A percentile compares a stretch with the other conserved stretches of the same genome.
These are phyloP conservation scores for Erpobdella octoculata DNA, from an alignment of 2,888 invertebrate genomes.

Conservation along the genomic window DNA sequence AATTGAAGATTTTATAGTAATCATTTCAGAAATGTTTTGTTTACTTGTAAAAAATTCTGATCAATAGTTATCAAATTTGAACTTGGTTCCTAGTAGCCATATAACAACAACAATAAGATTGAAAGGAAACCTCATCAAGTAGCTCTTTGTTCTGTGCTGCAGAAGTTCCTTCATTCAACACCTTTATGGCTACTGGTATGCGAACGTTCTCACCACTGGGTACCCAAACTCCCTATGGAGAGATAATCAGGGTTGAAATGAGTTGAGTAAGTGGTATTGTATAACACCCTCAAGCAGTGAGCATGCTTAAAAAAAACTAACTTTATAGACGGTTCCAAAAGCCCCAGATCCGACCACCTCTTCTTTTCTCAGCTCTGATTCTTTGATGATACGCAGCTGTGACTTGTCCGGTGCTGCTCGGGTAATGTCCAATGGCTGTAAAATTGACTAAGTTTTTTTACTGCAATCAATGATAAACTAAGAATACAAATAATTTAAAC, in stretches of 20 bases:
- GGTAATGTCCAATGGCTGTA: not conserved
- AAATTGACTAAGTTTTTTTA: too few species aligned
- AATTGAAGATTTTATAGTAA: too few species aligned
- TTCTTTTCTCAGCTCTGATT: conserved; percentile 80
- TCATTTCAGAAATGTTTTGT: too few species aligned
- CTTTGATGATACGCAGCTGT: conserved; percentile 82
- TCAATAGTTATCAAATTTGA: too few species aligned
- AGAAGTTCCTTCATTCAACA: conserved; percentile 67
- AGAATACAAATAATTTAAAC: not conserved
- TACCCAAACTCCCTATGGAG: conserved; percentile 48
- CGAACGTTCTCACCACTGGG: conserved; percentile 50
- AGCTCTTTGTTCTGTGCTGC: conserved; percentile 80
- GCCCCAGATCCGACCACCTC: conserved; percentile 89
- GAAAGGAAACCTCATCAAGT: conserved; percentile 82
- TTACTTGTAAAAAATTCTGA: too few species aligned
- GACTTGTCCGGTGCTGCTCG: conserved; percentile 76
- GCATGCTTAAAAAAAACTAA: conserved; percentile 30
- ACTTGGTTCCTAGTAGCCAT: too few species aligned
- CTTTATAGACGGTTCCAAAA: conserved; percentile 88
- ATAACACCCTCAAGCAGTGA: not conserved
- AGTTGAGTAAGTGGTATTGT: not conserved
- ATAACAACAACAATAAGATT: too few species aligned
- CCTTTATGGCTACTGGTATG: conserved; percentile 95
- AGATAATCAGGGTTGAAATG: not conserved
- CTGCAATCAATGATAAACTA: not conserved